Base-by-base conservation (phyloP, 2,797 vertebrate genomes). In the Rhinella marina region DNA sequence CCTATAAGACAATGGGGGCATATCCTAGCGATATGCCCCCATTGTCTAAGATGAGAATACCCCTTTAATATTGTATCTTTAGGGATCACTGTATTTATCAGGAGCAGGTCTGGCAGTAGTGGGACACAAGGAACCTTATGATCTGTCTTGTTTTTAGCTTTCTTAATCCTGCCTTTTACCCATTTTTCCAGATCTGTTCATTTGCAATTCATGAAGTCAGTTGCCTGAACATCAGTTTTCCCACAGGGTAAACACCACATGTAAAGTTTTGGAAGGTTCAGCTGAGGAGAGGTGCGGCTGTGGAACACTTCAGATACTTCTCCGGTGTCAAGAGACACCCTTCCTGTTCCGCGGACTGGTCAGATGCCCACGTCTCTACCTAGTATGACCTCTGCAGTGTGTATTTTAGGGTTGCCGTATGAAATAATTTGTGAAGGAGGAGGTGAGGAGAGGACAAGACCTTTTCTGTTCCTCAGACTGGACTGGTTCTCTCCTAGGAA, bases 391-490 rank as follows among this genome's bases (percentile, higher is more conserved):
- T 64, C 62, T 56, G 17, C 11, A 16, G 62, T 62, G 56, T 76
- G 32, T 17, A 27, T 76, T 77, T 76, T 64, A 21, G 29, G 82
- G 32, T 19, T 77, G n/a, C 23, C n/a, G 52, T 25, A 21, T 84
- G 68, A 41, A 76, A 23, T 77, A 50, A 75, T 41, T 48, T 10
- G 68, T 12, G 29, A 29, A 32, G 56, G 21, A 19, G 61, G 41
- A 29, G 56, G 80, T 52, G 61, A n/a, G 57, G 17, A 48, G 73
- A 81, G 54, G 66, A 81, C 66, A 81, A 17, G 23, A 48, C 62
- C 32, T 29, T 32, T 75, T 61, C 86, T 57, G 61, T 83, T 87
- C 73, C 86, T 81, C 66, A 32, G 85, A 88, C 41, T 80, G 57
- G 78, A 85, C 48, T 29, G 25, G 9, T 12, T 16, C 64, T n/a